phyloP scores from a whole-genome alignment of 2,888 invertebrate genomes.

The Drosophila sordidula region DNA sequence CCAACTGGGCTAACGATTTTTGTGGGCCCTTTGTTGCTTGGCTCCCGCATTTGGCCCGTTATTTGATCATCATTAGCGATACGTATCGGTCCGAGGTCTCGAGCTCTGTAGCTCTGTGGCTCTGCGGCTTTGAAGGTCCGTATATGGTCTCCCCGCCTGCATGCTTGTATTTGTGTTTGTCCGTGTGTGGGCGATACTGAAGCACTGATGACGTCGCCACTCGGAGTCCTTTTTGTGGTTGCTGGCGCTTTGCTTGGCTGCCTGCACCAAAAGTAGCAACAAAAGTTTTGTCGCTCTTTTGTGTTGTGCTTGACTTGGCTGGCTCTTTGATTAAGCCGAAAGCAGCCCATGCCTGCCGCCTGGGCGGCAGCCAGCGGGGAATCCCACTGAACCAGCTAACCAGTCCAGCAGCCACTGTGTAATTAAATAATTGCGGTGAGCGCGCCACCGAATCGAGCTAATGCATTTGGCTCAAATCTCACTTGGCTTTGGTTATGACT shows the following conservation, averaged over 20 bases:
- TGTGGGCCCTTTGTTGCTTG: constrained; percentile 48
- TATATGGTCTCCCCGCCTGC: constrained; percentile 29
- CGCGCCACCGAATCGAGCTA: constrained; percentile 70
- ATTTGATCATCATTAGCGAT: constrained; percentile 81
- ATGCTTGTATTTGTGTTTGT: constrained; percentile 4
- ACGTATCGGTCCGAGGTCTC: constrained; percentile 65
- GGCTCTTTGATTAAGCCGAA: constrained; percentile 70
- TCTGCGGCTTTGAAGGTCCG: constrained; percentile 34
- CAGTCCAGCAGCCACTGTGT: constrained; percentile 45
- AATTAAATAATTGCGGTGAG: constrained; percentile 77
- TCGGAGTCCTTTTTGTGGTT: constrained; percentile 36
- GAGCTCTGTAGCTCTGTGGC: constrained; percentile 35
- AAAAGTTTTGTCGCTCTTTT: constrained; percentile 65
- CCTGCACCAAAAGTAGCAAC: constrained; percentile 68
- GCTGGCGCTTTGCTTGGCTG: constrained; percentile 58
- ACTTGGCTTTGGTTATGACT: constrained; percentile 53
- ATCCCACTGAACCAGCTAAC: constrained; percentile 5
- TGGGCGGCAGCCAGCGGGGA: constrained; percentile 27
- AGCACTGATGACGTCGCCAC: constrained; percentile 44
- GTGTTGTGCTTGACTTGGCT: constrained; percentile 55
- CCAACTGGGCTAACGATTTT: constrained; percentile 80
- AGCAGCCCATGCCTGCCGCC: constrained; percentile 9
- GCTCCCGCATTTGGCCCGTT: constrained; percentile 62
- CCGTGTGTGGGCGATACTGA: constrained; percentile 37
- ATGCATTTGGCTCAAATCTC: constrained; percentile 67